A percentile compares a stretch with the other conserved stretches of the same genome.
Conservation (phyloP, 2,797 vertebrate species). For the Pseudomugil gertrudae region DNA sequence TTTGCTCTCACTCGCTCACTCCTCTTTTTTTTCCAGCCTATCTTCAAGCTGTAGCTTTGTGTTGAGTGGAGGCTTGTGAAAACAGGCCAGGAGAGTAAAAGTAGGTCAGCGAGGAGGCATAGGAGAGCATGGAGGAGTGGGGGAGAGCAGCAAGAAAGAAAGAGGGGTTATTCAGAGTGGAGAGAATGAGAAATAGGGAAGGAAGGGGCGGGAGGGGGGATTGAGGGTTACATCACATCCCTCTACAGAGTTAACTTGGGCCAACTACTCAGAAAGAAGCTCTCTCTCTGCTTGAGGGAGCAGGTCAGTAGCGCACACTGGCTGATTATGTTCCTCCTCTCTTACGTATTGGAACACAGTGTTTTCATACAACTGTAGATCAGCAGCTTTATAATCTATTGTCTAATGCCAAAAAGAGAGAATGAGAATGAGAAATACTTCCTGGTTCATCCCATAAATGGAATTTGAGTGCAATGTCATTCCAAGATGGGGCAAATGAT, state of each 20-base stretch:
- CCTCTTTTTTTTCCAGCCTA: conserved; percentile 8
- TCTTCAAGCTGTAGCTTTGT: conserved; percentile 65
- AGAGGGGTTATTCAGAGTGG: conserved; percentile 51
- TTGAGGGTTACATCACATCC: conserved; percentile 71
- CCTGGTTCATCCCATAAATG: not conserved
- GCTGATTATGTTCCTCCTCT: conserved; percentile 10
- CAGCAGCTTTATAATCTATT: not conserved
- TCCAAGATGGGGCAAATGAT: not conserved
- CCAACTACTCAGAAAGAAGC: conserved; percentile 58
- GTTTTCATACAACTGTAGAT: not conserved
- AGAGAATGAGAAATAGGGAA: conserved; percentile 37
- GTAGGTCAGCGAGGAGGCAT: conserved; percentile 79
- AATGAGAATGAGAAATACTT: not conserved
- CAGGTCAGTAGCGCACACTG: conserved; percentile 41
- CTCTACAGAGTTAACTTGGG: conserved; percentile 63
- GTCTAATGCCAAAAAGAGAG: not conserved
- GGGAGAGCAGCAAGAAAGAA: conserved; percentile 41
- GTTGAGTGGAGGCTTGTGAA: conserved; percentile 70
- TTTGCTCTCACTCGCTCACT: conserved; percentile 7
- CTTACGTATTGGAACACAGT: conserved; percentile 8
- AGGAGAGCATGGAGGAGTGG: conserved; percentile 51
- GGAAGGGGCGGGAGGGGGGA: conserved; percentile 2
- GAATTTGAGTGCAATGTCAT: not conserved
- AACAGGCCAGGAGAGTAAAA: conserved; percentile 78
- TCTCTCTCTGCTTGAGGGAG: conserved; percentile 53